Evolutionary conservation across 2,888 invertebrate species (phyloP).

Genomic region (Spialia ferax): DNA sequence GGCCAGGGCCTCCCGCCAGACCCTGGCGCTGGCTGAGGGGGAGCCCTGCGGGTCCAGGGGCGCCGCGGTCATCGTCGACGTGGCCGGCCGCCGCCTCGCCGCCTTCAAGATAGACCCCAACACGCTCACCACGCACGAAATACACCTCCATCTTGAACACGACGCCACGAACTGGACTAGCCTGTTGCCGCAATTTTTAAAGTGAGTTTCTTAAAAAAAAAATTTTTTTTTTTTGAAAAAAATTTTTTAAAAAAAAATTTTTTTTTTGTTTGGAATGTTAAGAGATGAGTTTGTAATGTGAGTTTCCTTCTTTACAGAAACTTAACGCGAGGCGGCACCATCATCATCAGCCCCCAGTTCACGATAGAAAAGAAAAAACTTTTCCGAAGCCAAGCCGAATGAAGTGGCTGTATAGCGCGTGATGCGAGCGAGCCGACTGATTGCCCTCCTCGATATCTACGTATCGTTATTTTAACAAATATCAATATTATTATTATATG

Average conservation of each 20-base stretch:
- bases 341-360: slow-evolving; percentile 96
- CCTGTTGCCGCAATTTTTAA: slow-evolving; percentile 95
- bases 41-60: slow-evolving; percentile 97
- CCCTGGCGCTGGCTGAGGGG: slow-evolving; percentile 93
- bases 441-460: slow-evolving; percentile 84
- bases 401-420: slow-evolving; percentile 62
- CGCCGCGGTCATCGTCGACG: slow-evolving; percentile 94
- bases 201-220: slow-evolving; percentile 88
- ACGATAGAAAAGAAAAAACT: slow-evolving; percentile 96
- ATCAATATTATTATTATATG: slow-evolving; percentile 85
- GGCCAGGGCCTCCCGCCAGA: slow-evolving; percentile 92
- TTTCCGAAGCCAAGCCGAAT: slow-evolving; percentile 91
- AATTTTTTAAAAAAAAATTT: not conserved
- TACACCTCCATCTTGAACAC: slow-evolving; percentile 95
- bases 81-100: slow-evolving; percentile 92
- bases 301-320: slow-evolving; percentile 87
- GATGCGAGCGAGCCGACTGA: slow-evolving; percentile 80
- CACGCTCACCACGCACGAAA: slow-evolving; percentile 96
- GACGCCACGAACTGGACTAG: slow-evolving; percentile 95
- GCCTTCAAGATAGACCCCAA: slow-evolving; percentile 95
- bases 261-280: not conserved
- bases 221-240: not conserved
- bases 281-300: slow-evolving; percentile 32
- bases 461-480: slow-evolving; percentile 85
- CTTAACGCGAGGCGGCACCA: slow-evolving; percentile 93